Evolutionary conservation across 2,113 vertebrate species (phyloP).

Genomic region (Neofelis nebulosa): DNA sequence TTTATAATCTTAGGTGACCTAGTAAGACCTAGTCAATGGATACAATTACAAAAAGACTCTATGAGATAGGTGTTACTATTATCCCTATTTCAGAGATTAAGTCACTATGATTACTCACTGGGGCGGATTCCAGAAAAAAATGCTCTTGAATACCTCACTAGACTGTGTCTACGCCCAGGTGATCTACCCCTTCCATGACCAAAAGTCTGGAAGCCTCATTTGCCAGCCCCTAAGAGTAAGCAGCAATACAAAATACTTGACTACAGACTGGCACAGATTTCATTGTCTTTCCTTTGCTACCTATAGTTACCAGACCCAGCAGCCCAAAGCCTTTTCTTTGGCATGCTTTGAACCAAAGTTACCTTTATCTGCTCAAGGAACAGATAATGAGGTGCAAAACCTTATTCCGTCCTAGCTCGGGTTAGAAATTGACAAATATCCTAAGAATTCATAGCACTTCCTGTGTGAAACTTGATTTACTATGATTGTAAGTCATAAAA

Average conservation of each 20-base stretch:
- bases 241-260: not conserved
- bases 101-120: not conserved
- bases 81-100: not conserved
- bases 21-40: not conserved
- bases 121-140: not conserved
- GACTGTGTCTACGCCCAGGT: not conserved
- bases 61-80: not conserved
- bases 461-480: conserved; percentile 59
- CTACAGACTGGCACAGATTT: not conserved
- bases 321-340: not conserved
- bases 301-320: not conserved
- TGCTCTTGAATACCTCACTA: not conserved
- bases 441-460: conserved; percentile 26
- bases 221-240: not conserved
- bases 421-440: conserved; percentile 29
- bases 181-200: not conserved
- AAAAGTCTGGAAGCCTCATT: not conserved
- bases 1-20: not conserved
- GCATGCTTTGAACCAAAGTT: not conserved
- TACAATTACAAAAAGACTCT: not conserved
- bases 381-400: not conserved
- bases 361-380: not conserved
- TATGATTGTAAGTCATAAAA: conserved; percentile 61
- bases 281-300: not conserved
- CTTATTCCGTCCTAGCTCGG: not conserved